Percentiles rank a stretch among this genome's conserved stretches.
Conservation (phyloP, 1,140 invertebrate species). For the Pseudomyrmex cubaensis region DNA sequence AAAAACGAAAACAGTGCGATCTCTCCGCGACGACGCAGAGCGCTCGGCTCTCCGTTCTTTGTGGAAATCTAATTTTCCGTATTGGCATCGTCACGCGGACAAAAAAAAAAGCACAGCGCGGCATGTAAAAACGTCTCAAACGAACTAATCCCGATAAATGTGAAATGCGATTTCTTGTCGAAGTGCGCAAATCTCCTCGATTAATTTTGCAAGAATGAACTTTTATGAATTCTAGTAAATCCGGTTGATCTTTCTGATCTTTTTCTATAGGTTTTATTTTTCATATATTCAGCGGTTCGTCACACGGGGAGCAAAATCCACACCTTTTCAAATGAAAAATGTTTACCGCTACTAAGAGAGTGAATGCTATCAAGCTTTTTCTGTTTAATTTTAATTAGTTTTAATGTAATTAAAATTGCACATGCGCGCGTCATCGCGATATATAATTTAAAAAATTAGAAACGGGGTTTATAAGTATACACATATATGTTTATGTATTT, state of each 20-base stretch:
- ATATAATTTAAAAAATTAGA: slow-evolving; percentile 14
- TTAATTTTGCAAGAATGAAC: not conserved
- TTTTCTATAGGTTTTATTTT: not conserved
- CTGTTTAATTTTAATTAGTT: slow-evolving; percentile 1
- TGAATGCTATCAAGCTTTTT: not conserved
- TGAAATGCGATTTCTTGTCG: slow-evolving; percentile 16
- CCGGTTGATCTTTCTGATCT: slow-evolving; percentile 2
- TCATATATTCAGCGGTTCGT: no score
- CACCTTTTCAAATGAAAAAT: no score
- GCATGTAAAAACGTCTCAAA: slow-evolving; percentile 27
- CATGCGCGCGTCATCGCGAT: no score
- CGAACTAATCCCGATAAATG: slow-evolving; percentile 6
- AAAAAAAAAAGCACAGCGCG: slow-evolving; percentile 11
- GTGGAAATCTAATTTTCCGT: slow-evolving; percentile 53
- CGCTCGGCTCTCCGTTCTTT: slow-evolving; percentile 27
- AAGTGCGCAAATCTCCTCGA: slow-evolving; percentile 28
- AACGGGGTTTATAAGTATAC: not conserved
- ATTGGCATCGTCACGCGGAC: slow-evolving; percentile 7
- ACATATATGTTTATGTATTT: not conserved
- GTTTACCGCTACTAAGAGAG: not conserved
- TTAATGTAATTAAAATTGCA: no score
- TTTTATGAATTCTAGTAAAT: not conserved
- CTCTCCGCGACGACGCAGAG: slow-evolving; percentile 17
- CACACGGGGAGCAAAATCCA: no score
- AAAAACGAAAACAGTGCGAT: slow-evolving; percentile 49